phyloP scores from a whole-genome alignment of 2,113 vertebrate species.

The Siniperca chuatsi region DNA sequence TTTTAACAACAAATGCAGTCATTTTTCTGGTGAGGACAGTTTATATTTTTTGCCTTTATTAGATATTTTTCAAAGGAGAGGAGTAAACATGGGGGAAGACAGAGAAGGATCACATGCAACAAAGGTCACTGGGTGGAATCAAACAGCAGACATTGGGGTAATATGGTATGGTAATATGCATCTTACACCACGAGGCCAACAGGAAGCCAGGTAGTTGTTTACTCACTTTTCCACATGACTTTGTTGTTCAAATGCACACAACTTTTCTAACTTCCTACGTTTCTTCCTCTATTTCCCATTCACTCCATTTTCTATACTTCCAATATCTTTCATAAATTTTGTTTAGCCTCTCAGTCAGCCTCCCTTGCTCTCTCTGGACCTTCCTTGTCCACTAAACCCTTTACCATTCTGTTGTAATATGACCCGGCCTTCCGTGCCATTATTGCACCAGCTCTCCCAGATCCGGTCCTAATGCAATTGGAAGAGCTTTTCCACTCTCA shows the following conservation, averaged over 20 bases:
- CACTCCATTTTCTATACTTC: slow-evolving; percentile 49
- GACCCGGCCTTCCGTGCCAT: slow-evolving; percentile 72
- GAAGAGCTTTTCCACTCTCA: slow-evolving; percentile 73
- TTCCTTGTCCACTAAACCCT: slow-evolving; percentile 72
- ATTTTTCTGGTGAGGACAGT: no score
- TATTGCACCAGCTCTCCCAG: slow-evolving; percentile 78
- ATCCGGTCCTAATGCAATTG: slow-evolving; percentile 83
- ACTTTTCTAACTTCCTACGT: slow-evolving; percentile 46
- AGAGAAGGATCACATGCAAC: background rate
- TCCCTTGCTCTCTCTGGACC: slow-evolving; percentile 55
- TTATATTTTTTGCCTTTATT: background rate
- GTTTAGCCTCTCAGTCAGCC: slow-evolving; percentile 59
- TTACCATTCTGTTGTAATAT: slow-evolving; percentile 75
- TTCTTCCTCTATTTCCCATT: slow-evolving; percentile 44
- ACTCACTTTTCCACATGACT: background rate
- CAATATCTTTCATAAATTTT: slow-evolving; percentile 63
- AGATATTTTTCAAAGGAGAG: background rate
- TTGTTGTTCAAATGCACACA: slow-evolving; percentile 15
- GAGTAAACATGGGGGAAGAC: background rate
- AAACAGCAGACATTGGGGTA: background rate
- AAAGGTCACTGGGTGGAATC: background rate
- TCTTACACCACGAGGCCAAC: background rate
- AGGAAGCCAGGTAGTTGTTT: background rate
- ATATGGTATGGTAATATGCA: background rate
- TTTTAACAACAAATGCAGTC: no score